Evolutionary conservation across 2,888 invertebrate genomes (phyloP).

Genomic region (Tyria jacobaeae): DNA sequence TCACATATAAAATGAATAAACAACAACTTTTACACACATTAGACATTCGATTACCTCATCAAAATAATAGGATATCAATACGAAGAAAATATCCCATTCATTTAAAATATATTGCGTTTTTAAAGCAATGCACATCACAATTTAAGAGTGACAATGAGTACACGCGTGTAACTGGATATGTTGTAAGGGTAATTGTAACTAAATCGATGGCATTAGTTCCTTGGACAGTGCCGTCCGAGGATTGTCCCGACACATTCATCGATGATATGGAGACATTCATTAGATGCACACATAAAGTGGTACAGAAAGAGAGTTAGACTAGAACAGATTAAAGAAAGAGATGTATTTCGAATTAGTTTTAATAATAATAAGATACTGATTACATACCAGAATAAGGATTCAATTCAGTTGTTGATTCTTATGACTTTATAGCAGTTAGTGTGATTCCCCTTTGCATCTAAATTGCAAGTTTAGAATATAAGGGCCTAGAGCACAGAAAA

Average conservation of each 20-base stretch:
- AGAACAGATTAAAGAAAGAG: slow-evolving; percentile 48
- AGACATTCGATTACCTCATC: slow-evolving; percentile 40
- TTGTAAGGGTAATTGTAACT: slow-evolving; percentile 71
- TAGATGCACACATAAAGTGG: slow-evolving; percentile 61
- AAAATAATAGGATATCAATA: slow-evolving; percentile 33
- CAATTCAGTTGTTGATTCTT: no score
- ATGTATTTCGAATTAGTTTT: slow-evolving; percentile 34
- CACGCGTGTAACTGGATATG: slow-evolving; percentile 68
- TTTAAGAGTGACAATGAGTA: slow-evolving; percentile 53
- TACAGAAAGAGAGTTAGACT: slow-evolving; percentile 29
- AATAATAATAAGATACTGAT: slow-evolving; percentile 24
- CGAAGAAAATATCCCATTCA: slow-evolving; percentile 39
- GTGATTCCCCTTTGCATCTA: no score
- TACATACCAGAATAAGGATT: not conserved
- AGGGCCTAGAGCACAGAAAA: no score
- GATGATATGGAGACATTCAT: slow-evolving; percentile 73
- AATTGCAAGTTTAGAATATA: no score
- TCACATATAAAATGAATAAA: slow-evolving; percentile 37
- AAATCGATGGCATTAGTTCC: slow-evolving; percentile 76
- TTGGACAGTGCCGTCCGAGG: slow-evolving; percentile 58
- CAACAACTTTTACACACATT: slow-evolving; percentile 29
- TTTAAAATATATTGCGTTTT: slow-evolving; percentile 43
- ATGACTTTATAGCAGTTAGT: no score
- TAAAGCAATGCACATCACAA: slow-evolving; percentile 54
- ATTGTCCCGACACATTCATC: slow-evolving; percentile 65